Base-by-base conservation (phyloP, 2,888 invertebrate genomes). In the Dorcus parallelipipedus region DNA sequence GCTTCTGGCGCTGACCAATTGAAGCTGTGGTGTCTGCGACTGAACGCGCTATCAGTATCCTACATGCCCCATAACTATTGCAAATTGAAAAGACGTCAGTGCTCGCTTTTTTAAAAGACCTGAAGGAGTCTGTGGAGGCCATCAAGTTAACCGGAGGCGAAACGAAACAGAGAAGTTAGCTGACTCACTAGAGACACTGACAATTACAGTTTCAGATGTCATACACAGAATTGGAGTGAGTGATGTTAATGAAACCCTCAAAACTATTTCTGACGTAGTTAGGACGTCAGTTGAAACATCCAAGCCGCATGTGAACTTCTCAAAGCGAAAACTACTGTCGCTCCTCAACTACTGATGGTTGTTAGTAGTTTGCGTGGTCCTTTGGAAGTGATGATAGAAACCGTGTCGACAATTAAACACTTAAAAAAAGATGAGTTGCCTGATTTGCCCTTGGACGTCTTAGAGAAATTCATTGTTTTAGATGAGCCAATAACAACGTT, bases 401-500 rank as follows among this genome's bases (percentile, higher is more conserved):
- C 9, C 17, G 57, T 68, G 45, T 51, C 59, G 7, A 49, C 52
- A 20, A 50, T 62, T 10, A 54, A 62, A 54, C 47, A 58, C n/a
- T 48, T 53, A 9, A 23, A 43, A 14, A 49, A 45, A 45, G 50
- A 56, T 41, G 17, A 49, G 17, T 45, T 47, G 10, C 33, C 50
- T 38, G 56, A 64, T 41, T 52, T 61, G 43, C 38, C 62, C 9
- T 33, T 54, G 17, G 56, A 57, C 43, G 49, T 58, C 26, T 51
- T 56, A 9, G 58, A 62, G 17, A 56, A 58, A 52, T 45, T 69
- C 39, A 61, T 59, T 41, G 49, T 55, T 38, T 52, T 71, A n/a
- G 54, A 64, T 38, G 65, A 67, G 61, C 67, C 70, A 38, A 38
- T 71, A 8, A 63, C 68, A 52, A 58, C 63, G 43, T 52, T 70